Evolutionary conservation across 2,888 invertebrate genomes (phyloP), one percentile per base, ranked within the genome.

Genomic region (Luffia ferchaultella): DNA sequence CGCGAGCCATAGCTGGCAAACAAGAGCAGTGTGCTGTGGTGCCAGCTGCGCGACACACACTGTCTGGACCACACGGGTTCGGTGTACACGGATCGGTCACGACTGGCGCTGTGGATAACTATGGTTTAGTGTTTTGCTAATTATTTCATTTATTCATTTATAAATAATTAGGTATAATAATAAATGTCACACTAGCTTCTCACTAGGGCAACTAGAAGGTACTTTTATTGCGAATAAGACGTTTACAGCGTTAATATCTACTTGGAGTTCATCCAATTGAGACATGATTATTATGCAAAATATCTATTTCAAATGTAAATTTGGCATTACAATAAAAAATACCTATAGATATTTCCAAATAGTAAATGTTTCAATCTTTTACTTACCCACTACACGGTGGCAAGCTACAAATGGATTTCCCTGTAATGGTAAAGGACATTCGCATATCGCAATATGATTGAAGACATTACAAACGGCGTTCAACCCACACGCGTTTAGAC

Each of bases 391-490:
- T 53, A 86, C 80, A 47, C 73, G 85, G 46, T 85, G 83, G 66
- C 93, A 93, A 54, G 87, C 87, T 54, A 86, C 87, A 64, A 93
- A 93, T 18, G 94, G 92, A 80, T 94, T 92, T 52, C 95, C 95
- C 42, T 88, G 89, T 58, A 89, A 89, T 45, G 90, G 90, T 15
- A 85, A 69, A 16, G 88, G 87, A 67, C 93, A 94, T 54, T 88
- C 88, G 67, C 94, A 94, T 55, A 89, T 88, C 1, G 93, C 92
- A 42, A 90, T 87, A 63, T 93, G 93, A 66, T 92, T 91, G 57
- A 90, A 87, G 1, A 92, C 92, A 54, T 89, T 86, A 64, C 93
- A 94, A 55, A 89, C 76, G 42, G 93, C 90, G 64, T 89, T 89
- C 3, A 76, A 54, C 2, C 91, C 93, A 63, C 93, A 93, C 5